These are phyloP conservation scores for Micrasema longulum DNA, from an alignment of 1,140 invertebrate species.

Conservation along the genomic window DNA sequence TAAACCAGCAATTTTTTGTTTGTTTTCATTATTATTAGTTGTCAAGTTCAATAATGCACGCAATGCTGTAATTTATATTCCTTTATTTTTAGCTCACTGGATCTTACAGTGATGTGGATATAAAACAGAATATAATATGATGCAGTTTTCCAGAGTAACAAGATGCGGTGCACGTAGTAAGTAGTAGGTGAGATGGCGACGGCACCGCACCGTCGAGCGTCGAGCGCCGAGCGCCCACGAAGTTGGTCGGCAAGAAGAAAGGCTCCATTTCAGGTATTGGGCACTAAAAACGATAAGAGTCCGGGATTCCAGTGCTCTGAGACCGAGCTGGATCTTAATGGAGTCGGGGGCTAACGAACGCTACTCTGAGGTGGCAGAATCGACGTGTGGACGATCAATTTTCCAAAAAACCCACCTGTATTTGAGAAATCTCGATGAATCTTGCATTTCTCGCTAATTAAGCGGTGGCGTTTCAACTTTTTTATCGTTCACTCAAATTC, in stretches of 20 bases:
- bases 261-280: slow-evolving; percentile 12
- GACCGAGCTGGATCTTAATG: neutral
- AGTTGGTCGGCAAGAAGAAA: slow-evolving; percentile 6
- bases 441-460: slow-evolving; percentile 8
- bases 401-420: neutral
- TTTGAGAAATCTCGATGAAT: slow-evolving; percentile 3
- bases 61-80: no score
- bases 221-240: neutral
- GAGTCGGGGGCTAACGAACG: slow-evolving; percentile 7
- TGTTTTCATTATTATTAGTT: no score
- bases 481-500: neutral
- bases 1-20: no score
- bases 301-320: neutral
- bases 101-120: no score
- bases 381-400: slow-evolving; percentile 4
- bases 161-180: no score
- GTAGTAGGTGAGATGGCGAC: no score
- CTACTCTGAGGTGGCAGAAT: slow-evolving; percentile 6
- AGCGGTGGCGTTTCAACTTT: neutral
- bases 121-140: no score
- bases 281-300: slow-evolving; percentile 14
- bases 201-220: no score
- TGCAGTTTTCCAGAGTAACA: no score
- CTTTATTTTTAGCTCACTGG: no score
- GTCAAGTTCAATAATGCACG: no score